Percentiles rank a stretch among this genome's conserved stretches.
These are phyloP conservation scores for Empidonax traillii DNA, from an alignment of 2,113 vertebrate genomes.

Conservation along the genomic window DNA sequence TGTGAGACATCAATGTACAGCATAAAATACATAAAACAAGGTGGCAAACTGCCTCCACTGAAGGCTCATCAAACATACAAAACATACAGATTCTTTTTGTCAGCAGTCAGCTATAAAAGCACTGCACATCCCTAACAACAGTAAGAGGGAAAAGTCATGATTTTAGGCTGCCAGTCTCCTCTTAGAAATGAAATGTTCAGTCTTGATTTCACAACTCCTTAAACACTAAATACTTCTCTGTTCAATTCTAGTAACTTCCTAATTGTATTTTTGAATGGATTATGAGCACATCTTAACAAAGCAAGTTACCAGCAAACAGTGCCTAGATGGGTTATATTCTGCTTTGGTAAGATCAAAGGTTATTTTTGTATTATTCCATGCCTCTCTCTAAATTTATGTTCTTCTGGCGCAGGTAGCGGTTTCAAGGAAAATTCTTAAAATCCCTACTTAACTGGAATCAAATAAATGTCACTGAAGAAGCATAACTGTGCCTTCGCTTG, in stretches of 20 bases:
- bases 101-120: neutral
- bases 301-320: neutral
- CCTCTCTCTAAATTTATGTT: neutral
- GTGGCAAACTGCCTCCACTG: neutral
- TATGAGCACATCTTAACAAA: neutral
- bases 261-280: neutral
- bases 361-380: neutral
- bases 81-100: neutral
- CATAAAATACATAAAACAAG: neutral
- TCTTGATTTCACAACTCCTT: neutral
- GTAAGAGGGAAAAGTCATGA: neutral
- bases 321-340: neutral
- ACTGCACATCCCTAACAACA: neutral
- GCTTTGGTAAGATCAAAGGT: neutral
- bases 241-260: neutral
- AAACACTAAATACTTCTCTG: neutral
- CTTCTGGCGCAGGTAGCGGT: neutral
- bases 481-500: neutral
- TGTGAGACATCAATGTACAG: neutral
- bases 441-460: neutral
- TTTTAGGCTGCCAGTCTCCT: neutral
- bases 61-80: neutral
- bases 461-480: neutral
- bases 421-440: neutral
- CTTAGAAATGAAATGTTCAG: neutral